A percentile compares a stretch with the other conserved stretches of the same genome.
Evolutionary conservation across 2,113 vertebrate genomes (phyloP).

Genomic region (Etheostoma spectabile): DNA sequence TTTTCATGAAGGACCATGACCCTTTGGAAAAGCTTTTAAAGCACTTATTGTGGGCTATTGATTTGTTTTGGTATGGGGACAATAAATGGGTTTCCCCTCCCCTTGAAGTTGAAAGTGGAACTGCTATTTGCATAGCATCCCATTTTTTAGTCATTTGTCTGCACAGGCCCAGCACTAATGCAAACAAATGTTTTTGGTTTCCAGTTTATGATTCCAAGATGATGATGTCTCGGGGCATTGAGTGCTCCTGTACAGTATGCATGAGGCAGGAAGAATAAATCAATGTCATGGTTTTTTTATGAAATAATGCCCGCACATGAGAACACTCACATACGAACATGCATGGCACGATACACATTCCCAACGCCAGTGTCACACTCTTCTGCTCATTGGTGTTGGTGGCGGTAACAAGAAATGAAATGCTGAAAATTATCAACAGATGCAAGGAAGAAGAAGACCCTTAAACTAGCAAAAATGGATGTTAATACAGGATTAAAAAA

Average conservation of each 20-base stretch:
- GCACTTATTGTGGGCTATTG: background rate
- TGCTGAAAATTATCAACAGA: background rate
- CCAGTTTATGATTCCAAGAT: background rate
- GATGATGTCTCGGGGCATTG: background rate
- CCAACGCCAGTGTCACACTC: background rate
- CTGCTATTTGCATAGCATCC: background rate
- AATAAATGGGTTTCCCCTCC: background rate
- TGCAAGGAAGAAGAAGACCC: background rate
- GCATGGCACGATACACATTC: background rate
- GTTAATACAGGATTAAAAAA: background rate
- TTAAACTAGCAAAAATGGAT: background rate
- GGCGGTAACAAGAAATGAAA: background rate
- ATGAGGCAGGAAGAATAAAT: background rate
- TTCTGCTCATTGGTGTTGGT: background rate
- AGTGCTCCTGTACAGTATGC: background rate
- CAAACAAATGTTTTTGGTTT: background rate
- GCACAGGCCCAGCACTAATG: background rate
- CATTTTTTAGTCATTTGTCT: background rate
- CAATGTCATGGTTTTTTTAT: background rate
- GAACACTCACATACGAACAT: background rate
- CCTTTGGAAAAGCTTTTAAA: background rate
- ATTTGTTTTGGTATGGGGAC: background rate
- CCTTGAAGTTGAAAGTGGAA: no score
- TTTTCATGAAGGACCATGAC: background rate
- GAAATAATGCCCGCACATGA: background rate